Evolutionary conservation across 2,888 invertebrate species (phyloP), one percentile per base, ranked within the genome.

Genomic region (Lasioglossum marginatum): DNA sequence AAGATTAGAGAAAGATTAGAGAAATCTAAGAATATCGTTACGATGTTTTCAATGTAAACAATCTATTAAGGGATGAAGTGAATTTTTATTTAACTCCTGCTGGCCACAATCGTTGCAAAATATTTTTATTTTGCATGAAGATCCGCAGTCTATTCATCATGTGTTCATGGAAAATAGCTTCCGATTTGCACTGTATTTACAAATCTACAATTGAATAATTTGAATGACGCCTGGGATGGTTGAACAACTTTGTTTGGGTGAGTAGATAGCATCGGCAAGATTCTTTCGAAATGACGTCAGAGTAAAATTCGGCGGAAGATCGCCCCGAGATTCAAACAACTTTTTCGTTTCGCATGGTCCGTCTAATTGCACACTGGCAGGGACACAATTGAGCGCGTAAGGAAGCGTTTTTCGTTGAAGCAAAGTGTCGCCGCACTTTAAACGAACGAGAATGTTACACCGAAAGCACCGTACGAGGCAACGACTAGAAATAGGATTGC

Each of bases 401-500:
- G 27, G n/a, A 45, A 70, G 60, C 82, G 83, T 63, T 70, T 57
- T n/a, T 68, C 70, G 27, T 60, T n/a, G 34, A 72, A 60, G 48
- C 27, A 66, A 57, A 45, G 60, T 81, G 74, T 85, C 90, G 83
- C 73, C 84, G 88, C 83, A 77, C 85, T 86, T 89, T 45, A 66
- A 74, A 90, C 90, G 87, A 92, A 92, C 88, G 91, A 92, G 88
- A 92, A 92, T 91, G 92, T 93, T 94, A 95, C 94, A 95, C 93
- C 93, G 93, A 94, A 95, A 94, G 94, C 94, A 94, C 93, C 94
- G 93, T 91, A 93, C 89, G 91, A 93, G 92, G 92, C 93, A 94
- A 93, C 91, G 92, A 92, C 92, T 93, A 93, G 86, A 89, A 90
- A 81, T 57, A 81, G 87, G 86, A 86, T 77, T 79, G 79, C 72